Evolutionary conservation across 2,888 invertebrate species (phyloP), one percentile per base, ranked within the genome.

Genomic region (Caenorhabditis zanzibari): DNA sequence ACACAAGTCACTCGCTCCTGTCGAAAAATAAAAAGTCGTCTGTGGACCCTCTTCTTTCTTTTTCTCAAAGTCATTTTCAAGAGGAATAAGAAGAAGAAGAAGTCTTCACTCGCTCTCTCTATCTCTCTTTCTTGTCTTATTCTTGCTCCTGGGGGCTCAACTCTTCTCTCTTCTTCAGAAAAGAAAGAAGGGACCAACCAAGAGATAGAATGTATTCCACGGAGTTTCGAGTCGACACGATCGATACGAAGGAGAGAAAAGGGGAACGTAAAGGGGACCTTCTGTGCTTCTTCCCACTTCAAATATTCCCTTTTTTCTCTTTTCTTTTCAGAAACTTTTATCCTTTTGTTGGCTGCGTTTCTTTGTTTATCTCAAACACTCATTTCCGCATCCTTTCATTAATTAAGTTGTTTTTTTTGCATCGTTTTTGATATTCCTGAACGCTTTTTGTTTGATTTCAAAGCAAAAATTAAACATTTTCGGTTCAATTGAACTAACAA

Each of bases 11-110:
- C 54, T 54, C 26, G 12, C 38, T 59, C 22, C 35, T 59, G 59
- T 59, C 24, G 63, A 41, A 63, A 63, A 63, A 44, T 41, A 28
- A 44, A 24, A 58, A 63, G 61, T 35, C 32, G 24, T 26, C 54
- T 26, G 12, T 26, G 28, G 38, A 38, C 16, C 54, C 59, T 63
- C 49, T 22, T 47, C 56, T 56, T 64, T 71, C 44, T 56, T 35
- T 63, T 72, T 64, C 52, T 72, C 79, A 80, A 73, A 73, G 72
- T 72, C 69, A 74, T 64, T 68, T 73, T 73, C 38, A 49, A 80
- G 80, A 41, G 59, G 28, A 41, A 69, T 58, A 38, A 61, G 49
- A 44, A 38, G 59, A 58, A 44, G 49, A 49, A 49, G 38, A n/a
- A 14, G n/a, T 49, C 32, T 10, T 71, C 35, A 35, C 47, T 32